These are phyloP conservation scores for Narcine bancroftii DNA, from an alignment of 2,113 vertebrate species.

Conservation along the genomic window DNA sequence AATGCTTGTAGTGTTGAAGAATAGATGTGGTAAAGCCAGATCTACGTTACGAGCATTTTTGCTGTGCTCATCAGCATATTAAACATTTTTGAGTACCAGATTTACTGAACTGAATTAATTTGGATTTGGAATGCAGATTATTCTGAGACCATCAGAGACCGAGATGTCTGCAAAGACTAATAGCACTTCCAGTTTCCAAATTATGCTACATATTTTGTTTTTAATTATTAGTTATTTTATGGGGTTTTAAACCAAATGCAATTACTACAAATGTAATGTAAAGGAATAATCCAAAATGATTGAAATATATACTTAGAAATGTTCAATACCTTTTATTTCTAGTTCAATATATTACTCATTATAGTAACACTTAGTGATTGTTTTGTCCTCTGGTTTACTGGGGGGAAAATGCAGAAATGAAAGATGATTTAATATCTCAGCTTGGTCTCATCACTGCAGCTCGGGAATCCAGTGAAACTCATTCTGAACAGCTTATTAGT, in stretches of 20 bases:
- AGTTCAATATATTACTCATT: constrained; percentile 83
- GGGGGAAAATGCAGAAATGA: constrained; percentile 92
- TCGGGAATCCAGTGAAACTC: constrained; percentile 85
- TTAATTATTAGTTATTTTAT: constrained; percentile 67
- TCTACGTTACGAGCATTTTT: constrained; percentile 37
- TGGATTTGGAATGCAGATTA: constrained; percentile 99
- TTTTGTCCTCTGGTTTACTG: constrained; percentile 92
- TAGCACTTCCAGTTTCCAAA: constrained; percentile 72
- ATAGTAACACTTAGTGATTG: constrained; percentile 71
- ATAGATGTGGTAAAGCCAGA: constrained; percentile 64
- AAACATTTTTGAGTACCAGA: constrained; percentile 80
- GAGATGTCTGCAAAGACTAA: constrained; percentile 69
- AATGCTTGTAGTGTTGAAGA: constrained; percentile 76
- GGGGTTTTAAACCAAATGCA: constrained; percentile 59
- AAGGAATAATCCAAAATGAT: constrained; percentile 56
- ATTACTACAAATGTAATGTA: constrained; percentile 67
- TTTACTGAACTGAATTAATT: constrained; percentile 99
- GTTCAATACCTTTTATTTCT: constrained; percentile 71
- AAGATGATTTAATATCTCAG: constrained; percentile 99
- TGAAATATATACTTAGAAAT: constrained; percentile 48
- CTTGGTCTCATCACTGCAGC: constrained; percentile 96
- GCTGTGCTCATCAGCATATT: constrained; percentile 83
- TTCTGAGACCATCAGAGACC: constrained; percentile 85
- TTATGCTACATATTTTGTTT: constrained; percentile 44
- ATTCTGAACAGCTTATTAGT: constrained; percentile 99